Evolutionary conservation across 2,888 invertebrate species (phyloP).

Genomic region (Oeneis ivallda): DNA sequence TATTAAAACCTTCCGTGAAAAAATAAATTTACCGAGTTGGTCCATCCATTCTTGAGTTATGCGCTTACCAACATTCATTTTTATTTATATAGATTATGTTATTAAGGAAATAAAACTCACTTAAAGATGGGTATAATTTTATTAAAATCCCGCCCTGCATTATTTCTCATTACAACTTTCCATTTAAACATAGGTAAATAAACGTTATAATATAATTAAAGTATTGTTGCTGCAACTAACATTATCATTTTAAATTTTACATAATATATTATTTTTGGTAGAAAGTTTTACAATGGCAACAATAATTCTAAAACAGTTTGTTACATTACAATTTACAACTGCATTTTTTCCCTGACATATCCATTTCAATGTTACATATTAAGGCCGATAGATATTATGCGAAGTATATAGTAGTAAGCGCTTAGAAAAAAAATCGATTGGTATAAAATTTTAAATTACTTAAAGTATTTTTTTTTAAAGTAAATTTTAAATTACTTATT

Average conservation of each 20-base stretch:
- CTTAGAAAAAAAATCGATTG: too few species aligned
- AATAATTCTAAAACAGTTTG: constrained; percentile 2
- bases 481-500: too few species aligned
- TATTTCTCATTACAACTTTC: constrained; percentile 49
- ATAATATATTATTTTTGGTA: constrained; percentile 13
- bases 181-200: constrained; percentile 42
- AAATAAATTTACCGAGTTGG: too few species aligned
- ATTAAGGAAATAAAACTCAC: constrained; percentile 27
- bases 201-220: constrained; percentile 4
- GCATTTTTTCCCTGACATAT: neutral
- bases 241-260: neutral
- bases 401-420: too few species aligned
- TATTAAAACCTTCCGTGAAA: too few species aligned
- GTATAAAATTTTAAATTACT: too few species aligned
- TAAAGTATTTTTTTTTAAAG: too few species aligned
- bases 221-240: neutral
- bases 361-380: neutral
- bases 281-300: constrained; percentile 27
- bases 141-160: constrained; percentile 59
- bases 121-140: constrained; percentile 58
- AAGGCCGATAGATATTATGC: neutral
- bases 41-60: too few species aligned
- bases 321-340: neutral
- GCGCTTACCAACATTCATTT: too few species aligned
- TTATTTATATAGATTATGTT: too few species aligned